Evolutionary conservation across 2,888 invertebrate genomes (phyloP), one percentile per base, ranked within the genome.

Genomic region (Drosophila diplacantha): DNA sequence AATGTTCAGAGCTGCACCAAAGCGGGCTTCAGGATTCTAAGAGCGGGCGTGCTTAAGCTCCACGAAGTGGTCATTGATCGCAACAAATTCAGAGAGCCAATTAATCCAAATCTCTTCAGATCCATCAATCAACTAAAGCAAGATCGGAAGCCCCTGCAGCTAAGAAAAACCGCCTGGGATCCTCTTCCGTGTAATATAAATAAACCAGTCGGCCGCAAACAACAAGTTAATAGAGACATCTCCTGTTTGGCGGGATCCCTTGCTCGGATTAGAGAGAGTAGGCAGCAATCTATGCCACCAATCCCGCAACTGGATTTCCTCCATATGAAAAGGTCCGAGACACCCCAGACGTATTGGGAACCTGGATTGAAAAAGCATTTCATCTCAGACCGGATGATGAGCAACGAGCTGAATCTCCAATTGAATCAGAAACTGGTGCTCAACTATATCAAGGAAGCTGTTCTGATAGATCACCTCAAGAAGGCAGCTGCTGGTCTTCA

Each of bases 401-500:
- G 49, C 24, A 70, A 71, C 34, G 83, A 80, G 9, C 43, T 82
- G 1, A 60, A 37, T 20, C 41, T 65, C 6, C n/a, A 32, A 1
- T 4, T 52, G 2, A 55, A 74, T 32, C 34, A 41, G 6, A n/a
- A 47, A 5, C 54, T 64, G n/a, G 38, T 57, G 5, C 20, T 77
- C 4, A 0, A 16, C 4, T 57, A 57, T 3, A 44, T 81, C 9
- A 11, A 58, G 5, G 44, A 72, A 34, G 34, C 73, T 2, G 44
- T 65, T 26, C 82, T 88, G 34, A 63, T 87, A 3, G 73, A 77
- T 2, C 85, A 87, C 62, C 54, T 88, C 0, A 88, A 87, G 50
- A 74, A 76, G 18, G 73, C 83, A 34, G 74, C 84, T 37, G 91
- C 91, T 87, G 92, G 92, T 5, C 86, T 92, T 65, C 91, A 91